Base-by-base conservation (phyloP, 2,888 invertebrate genomes). In the Epirrhoe tristata region DNA sequence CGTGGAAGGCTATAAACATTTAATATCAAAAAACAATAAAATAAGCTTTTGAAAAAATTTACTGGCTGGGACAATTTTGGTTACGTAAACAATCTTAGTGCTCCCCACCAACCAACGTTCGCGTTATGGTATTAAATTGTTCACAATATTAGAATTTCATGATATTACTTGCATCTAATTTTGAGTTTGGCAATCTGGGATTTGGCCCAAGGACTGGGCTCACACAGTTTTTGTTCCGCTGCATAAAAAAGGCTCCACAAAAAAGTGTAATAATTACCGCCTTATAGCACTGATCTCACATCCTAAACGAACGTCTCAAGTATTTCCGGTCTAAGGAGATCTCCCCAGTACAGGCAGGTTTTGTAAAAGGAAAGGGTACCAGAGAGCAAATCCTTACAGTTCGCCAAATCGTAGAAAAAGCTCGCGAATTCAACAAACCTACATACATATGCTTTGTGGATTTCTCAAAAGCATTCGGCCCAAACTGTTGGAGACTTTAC, bases 341-440 rank as follows among this genome's bases (percentile, higher is more conserved):
- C 12, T 4, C 39, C 4, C 39, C 39, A 4, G 39, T 6, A 32
- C 69, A 67, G 32, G 67, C 69, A 3, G 67, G 70, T 0, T 72
- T 74, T 64, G 69, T 72, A n/a, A 70, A 67, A 50, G 70, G 64
- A 5, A 69, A 66, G n/a, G 67, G 72, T 0, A 70, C 66, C 7
- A 54, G 66, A 0, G 70, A 72, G 17, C 69, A 72, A 39, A 71
- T 72, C 16, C 51, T 72, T 0, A 70, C 39, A 0, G 58, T 70
- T 0, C 61, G 63, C n/a, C 70, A 69, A 55, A 61, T 67, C 12
- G 58, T 67, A 7, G 59, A 63, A 32, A 58, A 67, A 8, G 58
- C 58, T 32, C 32, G 66, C 14, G 71, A 69, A 48, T 74, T 66
- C 57, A 71, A 69, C 34, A 54, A 54, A 8, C 34, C 16, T 14